Conservation (phyloP, 2,797 vertebrate genomes). For the Clamator glandarius region DNA sequence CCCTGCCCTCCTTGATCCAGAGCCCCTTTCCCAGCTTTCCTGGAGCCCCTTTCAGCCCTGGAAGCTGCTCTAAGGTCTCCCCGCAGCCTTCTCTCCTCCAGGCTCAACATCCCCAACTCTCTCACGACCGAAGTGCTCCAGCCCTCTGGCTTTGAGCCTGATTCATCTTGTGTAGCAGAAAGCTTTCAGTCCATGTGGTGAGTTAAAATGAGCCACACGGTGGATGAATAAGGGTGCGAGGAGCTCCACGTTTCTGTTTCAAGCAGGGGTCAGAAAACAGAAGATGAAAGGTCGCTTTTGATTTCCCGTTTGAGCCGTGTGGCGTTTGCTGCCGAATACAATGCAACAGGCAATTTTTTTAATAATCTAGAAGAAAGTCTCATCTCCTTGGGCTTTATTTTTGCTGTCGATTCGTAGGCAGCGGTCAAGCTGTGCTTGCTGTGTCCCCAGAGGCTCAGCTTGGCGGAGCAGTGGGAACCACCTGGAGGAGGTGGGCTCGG, state of each 20-base stretch:
- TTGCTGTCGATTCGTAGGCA: no score
- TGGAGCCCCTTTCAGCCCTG: no score
- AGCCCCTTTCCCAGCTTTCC: no score
- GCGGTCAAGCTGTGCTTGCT: background rate
- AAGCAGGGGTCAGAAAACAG: background rate
- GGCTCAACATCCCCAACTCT: no score
- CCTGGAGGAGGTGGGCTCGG: no score
- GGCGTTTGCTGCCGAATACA: background rate
- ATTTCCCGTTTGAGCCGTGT: background rate
- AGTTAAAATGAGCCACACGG: background rate
- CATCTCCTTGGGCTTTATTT: background rate
- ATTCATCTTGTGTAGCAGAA: no score
- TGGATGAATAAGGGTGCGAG: accelerated
- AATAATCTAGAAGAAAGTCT: background rate
- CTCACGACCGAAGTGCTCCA: no score
- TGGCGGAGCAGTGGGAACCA: no score
- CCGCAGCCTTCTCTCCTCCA: no score
- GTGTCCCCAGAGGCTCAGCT: background rate
- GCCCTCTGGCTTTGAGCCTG: background rate
- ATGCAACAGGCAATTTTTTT: background rate
- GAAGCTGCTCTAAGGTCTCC: no score
- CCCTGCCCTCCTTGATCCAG: no score
- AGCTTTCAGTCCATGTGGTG: background rate
- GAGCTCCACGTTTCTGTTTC: background rate
- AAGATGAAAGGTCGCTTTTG: background rate